Percentiles rank a stretch among this genome's conserved stretches.
Evolutionary conservation across 2,113 vertebrate genomes (phyloP).

Genomic region (Centropristis striata): DNA sequence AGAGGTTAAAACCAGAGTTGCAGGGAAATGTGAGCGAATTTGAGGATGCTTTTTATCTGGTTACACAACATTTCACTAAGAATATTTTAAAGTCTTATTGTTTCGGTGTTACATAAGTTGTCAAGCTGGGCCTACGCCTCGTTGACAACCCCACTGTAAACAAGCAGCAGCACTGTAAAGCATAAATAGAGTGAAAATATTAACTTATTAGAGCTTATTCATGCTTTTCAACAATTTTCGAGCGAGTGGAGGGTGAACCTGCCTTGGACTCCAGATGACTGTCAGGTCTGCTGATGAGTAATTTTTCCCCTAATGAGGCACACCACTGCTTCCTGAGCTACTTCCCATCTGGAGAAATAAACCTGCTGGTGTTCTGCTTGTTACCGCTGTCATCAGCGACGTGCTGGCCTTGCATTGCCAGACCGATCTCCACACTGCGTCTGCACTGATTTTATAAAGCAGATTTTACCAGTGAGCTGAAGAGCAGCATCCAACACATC

Average conservation of each 20-base stretch:
- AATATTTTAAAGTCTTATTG: constrained; percentile 1
- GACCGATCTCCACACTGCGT: background rate
- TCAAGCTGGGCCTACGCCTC: background rate
- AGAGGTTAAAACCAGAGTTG: background rate
- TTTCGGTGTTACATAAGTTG: constrained; percentile 6
- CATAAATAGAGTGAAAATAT: background rate
- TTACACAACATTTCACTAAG: background rate
- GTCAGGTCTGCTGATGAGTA: constrained; percentile 32
- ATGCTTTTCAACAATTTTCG: background rate
- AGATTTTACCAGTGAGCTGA: background rate
- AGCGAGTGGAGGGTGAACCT: background rate
- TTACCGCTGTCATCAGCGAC: constrained; percentile 4
- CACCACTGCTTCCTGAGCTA: constrained; percentile 47
- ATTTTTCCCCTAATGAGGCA: constrained; percentile 51
- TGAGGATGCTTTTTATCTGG: background rate
- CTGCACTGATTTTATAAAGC: background rate
- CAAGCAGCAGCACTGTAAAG: background rate
- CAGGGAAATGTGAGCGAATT: constrained; percentile 9
- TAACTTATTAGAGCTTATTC: background rate
- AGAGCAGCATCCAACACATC: background rate
- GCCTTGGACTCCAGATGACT: constrained; percentile 19
- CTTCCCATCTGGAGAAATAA: constrained; percentile 29
- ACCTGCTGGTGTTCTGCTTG: constrained; percentile 43
- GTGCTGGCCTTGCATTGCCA: background rate
- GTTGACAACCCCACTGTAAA: background rate